Base-by-base conservation (phyloP, 2,113 vertebrate species). In the Plecotus auritus region DNA sequence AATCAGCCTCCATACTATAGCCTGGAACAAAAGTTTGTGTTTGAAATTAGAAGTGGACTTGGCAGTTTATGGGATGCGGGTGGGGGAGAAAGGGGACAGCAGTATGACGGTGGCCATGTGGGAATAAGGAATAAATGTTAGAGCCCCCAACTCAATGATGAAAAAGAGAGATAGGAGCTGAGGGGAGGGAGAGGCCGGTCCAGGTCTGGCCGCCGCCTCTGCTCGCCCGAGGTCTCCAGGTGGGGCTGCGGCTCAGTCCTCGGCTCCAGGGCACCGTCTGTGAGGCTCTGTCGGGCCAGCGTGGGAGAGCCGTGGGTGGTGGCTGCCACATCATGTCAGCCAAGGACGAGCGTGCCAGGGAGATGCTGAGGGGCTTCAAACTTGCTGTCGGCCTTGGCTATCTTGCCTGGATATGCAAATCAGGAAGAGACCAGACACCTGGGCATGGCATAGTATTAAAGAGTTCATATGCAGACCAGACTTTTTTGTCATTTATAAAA, bases 291-390 rank as follows among this genome's bases (percentile, higher is more conserved):
- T 82, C 40, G 73, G 51, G 91, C 67, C 90, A 95, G 90, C 78
- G 94, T 90, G 88, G 47, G 90, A 95, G 77, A 96, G 94, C 96
- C 95, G 97, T 96, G 86, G 94, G 97, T 94, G 93, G 96, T 94
- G 35, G 96, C 88, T 96, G 98, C 98, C 96, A 97, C 97, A 98
- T 97, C 97, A 98, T 98, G 98, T 98, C 98, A 96, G 95, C 97
- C 97, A 97, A 97, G 97, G 98, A 98, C 97, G 98, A 98, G 97
- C 98, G 98, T 96, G 98, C 98, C 95, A 98, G 97, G 97, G 98
- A 99, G 98, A 99, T 98, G 92, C 98, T 99, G 93, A 98, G 98
- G 96, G 98, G 98, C 95, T 99, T 98, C 98, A 99, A 98, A 97
- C 98, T 98, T n/a, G n/a, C n/a, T n/a, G n/a, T n/a, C n/a, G n/a